Evolutionary conservation across 2,797 vertebrate species (phyloP), one percentile per base, ranked within the genome.

Genomic region (Esox lucius): DNA sequence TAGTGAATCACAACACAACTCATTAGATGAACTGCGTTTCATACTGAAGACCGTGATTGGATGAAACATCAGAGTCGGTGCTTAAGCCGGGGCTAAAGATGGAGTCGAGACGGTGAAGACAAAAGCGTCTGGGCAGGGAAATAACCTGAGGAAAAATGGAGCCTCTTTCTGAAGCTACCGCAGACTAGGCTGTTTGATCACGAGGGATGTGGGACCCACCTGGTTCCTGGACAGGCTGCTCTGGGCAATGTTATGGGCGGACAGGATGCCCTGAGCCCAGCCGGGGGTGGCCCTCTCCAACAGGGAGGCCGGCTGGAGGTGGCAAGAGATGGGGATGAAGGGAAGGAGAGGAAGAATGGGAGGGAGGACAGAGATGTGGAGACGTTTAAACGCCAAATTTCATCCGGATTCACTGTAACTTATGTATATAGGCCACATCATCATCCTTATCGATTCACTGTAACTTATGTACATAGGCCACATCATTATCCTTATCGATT

Each of bases 211-310:
- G 19, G 7, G 39, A 80, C 81, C 93, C 96, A 99, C 98, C 98
- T 99, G 98, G 93, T 95, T 96, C 94, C 96, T 96, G 89, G 98
- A 96, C 88, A 99, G 95, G 93, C 96, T 99, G 95, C 96, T 98
- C 94, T 99, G 98, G 78, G 97, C 98, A 87, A 99, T 95, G 79
- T 98, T 97, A 88, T 99, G 98, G 88, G 98, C 98, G 81, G 98
- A 97, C 87, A 99, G 94, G 92, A 98, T 98, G 81, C 98, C 98
- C 94, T 99, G 98, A 90, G 97, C 98, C 98, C 98, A 99, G 81
- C 96, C 96, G 79, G 98, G 98, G 66, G 98, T 96, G 19, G 98
- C 98, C 87, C 98, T 96, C 94, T 99, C 98, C 93, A 99, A 90
- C 94, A 99, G 94, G 72, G 97, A 96, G 75, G 97, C 95, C 75